These are phyloP conservation scores for Porites divaricata DNA, from an alignment of 92 coral and sea anemone genomes.

Conservation along the genomic window DNA sequence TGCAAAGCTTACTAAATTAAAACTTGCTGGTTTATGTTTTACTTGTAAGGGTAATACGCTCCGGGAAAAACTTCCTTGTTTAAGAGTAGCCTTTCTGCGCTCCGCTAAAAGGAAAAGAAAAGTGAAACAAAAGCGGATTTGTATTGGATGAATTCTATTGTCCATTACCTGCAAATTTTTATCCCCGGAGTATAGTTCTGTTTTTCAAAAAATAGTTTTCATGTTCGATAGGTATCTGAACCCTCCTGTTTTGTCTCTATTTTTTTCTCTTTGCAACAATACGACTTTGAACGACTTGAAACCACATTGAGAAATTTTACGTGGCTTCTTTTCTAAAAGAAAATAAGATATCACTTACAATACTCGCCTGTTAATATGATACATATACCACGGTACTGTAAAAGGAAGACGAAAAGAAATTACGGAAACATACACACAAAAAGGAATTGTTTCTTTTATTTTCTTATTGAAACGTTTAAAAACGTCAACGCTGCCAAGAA, in stretches of 20 bases:
- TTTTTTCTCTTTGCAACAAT: not conserved
- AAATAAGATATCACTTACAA: not conserved
- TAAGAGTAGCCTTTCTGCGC: not conserved
- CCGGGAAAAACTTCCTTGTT: not conserved
- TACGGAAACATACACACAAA: not conserved
- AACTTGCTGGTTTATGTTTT: not conserved
- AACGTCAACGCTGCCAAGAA: not conserved
- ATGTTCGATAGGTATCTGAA: conserved; percentile 12
- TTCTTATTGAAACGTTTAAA: not conserved
- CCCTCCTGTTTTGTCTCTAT: not conserved
- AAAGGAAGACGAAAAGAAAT: not conserved
- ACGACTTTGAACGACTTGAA: not conserved
- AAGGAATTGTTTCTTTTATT: not conserved
- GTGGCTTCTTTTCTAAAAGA: not conserved
- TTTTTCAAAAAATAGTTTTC: not conserved
- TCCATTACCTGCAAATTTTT: not conserved
- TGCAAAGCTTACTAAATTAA: too few species aligned
- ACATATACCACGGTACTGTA: not conserved
- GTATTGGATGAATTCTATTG: conserved; percentile 7
- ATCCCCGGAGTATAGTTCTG: not conserved
- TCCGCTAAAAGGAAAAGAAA: not conserved
- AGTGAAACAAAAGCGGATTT: not conserved
- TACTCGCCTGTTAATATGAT: not conserved
- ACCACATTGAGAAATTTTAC: not conserved
- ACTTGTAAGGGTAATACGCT: too few species aligned